These are phyloP conservation scores for Synanthedon vespiformis DNA, from an alignment of 2,888 invertebrate genomes.

Conservation along the genomic window DNA sequence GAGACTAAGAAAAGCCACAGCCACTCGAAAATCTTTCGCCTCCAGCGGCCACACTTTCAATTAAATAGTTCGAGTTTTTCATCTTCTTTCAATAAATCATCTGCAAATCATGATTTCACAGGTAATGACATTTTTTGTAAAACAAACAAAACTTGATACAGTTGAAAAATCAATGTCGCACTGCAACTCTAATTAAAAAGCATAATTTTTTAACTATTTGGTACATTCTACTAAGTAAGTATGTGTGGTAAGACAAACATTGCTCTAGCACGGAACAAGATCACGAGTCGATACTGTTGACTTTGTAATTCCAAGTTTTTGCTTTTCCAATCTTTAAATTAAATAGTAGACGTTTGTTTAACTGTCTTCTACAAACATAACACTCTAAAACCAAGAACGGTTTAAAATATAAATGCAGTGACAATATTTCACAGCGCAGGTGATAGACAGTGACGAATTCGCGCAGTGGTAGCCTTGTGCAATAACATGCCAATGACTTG, in stretches of 20 bases:
- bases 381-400: constrained; percentile 43
- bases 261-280: constrained; percentile 8
- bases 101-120: no score
- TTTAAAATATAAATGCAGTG: constrained; percentile 46
- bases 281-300: constrained; percentile 23
- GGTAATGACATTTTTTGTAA: no score
- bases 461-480: constrained; percentile 17
- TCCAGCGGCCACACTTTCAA: no score
- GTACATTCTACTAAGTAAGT: not conserved
- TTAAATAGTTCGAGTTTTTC: no score
- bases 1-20: no score
- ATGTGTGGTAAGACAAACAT: constrained; percentile 1
- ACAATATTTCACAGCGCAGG: constrained; percentile 28
- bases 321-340: constrained; percentile 15
- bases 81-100: no score
- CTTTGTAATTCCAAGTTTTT: constrained; percentile 37
- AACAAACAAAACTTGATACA: no score
- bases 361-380: constrained; percentile 39
- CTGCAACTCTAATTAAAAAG: no score
- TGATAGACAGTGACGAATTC: constrained; percentile 39
- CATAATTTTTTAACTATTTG: no score
- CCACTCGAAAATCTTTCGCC: no score
- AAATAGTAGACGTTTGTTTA: constrained; percentile 39
- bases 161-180: no score
- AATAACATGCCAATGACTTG: no score